These are phyloP conservation scores for Pluvialis apricaria DNA, from an alignment of 2,113 vertebrate genomes.

Conservation along the genomic window DNA sequence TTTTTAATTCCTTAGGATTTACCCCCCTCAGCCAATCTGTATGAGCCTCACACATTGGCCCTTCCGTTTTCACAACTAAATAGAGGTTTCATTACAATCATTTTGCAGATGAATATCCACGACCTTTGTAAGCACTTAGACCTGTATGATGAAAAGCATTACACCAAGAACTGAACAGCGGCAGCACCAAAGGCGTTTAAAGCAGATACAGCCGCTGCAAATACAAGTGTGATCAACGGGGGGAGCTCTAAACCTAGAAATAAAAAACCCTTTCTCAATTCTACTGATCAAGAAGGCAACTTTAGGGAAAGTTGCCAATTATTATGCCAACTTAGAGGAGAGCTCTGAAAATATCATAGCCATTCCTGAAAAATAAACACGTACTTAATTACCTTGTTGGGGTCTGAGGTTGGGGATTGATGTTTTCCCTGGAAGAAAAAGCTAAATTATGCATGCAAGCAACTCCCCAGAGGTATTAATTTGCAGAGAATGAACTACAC, in stretches of 20 bases:
- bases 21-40: neutral
- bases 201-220: neutral
- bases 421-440: neutral
- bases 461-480: neutral
- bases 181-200: neutral
- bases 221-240: neutral
- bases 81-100: neutral
- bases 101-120: rapidly evolving
- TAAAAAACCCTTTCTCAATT: rapidly evolving
- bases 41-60: neutral
- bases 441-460: neutral
- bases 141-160: neutral
- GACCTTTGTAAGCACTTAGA: neutral
- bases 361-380: neutral
- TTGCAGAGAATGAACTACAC: neutral
- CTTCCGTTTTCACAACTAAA: neutral
- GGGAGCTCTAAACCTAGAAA: constrained; percentile 8
- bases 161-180: neutral
- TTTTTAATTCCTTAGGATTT: neutral
- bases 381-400: rapidly evolving
- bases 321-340: neutral
- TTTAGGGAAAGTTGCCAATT: neutral
- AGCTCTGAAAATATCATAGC: neutral
- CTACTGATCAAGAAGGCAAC: neutral
- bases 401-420: neutral